Conservation (phyloP, 2,797 vertebrate genomes). For the Falco biarmicus region DNA sequence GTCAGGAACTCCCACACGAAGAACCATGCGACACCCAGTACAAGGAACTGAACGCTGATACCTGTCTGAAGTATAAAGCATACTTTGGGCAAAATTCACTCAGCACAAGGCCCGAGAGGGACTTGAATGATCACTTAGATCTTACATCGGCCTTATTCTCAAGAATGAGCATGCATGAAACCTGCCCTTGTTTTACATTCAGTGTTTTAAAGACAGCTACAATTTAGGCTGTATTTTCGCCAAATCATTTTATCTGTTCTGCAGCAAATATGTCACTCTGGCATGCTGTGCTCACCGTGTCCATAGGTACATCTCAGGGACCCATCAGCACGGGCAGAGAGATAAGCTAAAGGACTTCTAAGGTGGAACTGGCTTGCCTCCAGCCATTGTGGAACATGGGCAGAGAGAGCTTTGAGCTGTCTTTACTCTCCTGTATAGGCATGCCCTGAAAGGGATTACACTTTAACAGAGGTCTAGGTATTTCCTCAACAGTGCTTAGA, state of each 20-base stretch:
- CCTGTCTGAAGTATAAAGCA: neutral
- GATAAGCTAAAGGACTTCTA: neutral
- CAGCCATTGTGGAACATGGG: neutral
- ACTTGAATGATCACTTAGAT: neutral
- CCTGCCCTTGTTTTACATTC: neutral
- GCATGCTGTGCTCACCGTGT: neutral
- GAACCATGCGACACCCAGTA: neutral
- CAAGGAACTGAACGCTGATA: neutral
- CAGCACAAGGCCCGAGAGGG: neutral
- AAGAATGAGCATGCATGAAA: neutral
- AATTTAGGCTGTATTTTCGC: neutral
- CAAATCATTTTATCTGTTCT: neutral
- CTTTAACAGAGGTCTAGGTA: constrained; percentile 64
- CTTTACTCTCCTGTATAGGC: neutral
- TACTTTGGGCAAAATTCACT: neutral
- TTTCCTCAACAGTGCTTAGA: constrained; percentile 24
- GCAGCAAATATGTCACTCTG: neutral
- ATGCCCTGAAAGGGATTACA: constrained; percentile 43
- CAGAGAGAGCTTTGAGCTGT: neutral
- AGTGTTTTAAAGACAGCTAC: neutral
- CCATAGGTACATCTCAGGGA: neutral
- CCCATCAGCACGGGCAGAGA: neutral
- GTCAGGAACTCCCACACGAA: neutral
- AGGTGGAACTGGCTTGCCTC: neutral
- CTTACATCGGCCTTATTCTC: neutral